These are phyloP conservation scores for Paraplagusia blochii DNA, from an alignment of 2,113 vertebrate species.

Conservation along the genomic window DNA sequence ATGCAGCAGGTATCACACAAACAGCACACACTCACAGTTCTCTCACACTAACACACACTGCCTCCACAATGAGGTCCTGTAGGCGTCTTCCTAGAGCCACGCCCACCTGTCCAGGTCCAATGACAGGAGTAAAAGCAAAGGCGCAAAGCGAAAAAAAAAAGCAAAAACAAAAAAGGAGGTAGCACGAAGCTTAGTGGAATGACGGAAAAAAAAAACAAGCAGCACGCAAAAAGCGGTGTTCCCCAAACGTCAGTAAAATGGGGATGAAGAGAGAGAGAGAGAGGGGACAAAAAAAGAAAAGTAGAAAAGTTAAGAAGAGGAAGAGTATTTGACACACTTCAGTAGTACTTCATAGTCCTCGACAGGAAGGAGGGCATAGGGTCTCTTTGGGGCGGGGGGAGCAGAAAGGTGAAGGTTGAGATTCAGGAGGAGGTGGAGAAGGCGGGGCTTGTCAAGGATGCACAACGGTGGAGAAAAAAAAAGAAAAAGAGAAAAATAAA, in stretches of 20 bases:
- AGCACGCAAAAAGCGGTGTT: constrained; percentile 49
- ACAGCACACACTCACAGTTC: constrained; percentile 14
- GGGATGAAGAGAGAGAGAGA: constrained; percentile 52
- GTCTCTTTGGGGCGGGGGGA: constrained; percentile 47
- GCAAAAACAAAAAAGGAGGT: constrained; percentile 77
- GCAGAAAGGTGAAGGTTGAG: constrained; percentile 39
- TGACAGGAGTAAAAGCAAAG: constrained; percentile 35
- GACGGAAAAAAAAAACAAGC: constrained; percentile 68
- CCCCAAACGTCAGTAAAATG: constrained; percentile 54
- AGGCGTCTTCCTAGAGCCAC: constrained; percentile 54
- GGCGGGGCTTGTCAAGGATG: constrained; percentile 51
- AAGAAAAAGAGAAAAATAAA: constrained; percentile 28
- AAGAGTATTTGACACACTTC: constrained; percentile 84
- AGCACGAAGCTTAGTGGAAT: constrained; percentile 91
- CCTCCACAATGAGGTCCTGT: constrained; percentile 66
- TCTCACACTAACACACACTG: constrained; percentile 10
- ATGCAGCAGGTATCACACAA: constrained; percentile 32
- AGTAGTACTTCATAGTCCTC: constrained; percentile 81
- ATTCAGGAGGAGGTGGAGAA: constrained; percentile 1
- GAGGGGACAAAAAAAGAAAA: constrained; percentile 27
- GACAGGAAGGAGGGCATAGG: constrained; percentile 55
- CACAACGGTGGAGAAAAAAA: constrained; percentile 70
- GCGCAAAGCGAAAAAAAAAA: constrained; percentile 52
- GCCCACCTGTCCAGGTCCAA: constrained; percentile 66
- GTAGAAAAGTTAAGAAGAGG: constrained; percentile 69